Evolutionary conservation across 2,113 vertebrate species (phyloP), one percentile per base, ranked within the genome.

Genomic region (Tachysurus fulvidraco): DNA sequence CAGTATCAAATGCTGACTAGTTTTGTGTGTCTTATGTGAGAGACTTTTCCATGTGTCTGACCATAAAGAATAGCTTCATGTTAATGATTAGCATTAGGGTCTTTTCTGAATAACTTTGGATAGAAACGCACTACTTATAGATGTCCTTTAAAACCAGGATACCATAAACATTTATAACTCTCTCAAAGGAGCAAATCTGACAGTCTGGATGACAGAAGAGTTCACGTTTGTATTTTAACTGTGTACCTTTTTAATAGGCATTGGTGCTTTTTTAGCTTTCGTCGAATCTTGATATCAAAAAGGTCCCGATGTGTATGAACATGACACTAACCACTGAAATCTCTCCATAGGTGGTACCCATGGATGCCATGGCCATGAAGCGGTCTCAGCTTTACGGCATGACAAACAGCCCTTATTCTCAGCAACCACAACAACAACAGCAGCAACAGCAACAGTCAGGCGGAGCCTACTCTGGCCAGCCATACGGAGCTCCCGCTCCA

Each of bases 331-430:
- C 23, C 23, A 90, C 71, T 88, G 62, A 74, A 44, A 64, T 59
- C 71, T 93, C 11, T 92, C 92, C 12, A 55, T 94, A 99, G 97
- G 96, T 96, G 92, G 93, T 93, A 28, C 92, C 97, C 0, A 95
- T 98, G 96, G 97, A 99, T 86, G 95, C 97, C 8, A 96, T 98
- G 97, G 95, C 94, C 85, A 97, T 98, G 96, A 99, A 98, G 94
- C 96, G 97, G 80, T 96, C 97, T 19, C 97, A 98, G 93, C 89
- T 98, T 87, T 99, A 97, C 0, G 95, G 94, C 76, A 95, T 98
- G 95, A 94, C 94, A 88, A 95, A 91, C 93, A 96, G 92, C 91
- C 96, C 96, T 16, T 98, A 98, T 88, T 92, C 96, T n/a, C 97
- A 97, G 44, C 85, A 86, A 54, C 81, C 73, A 23, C 82, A 81